Evolutionary conservation across 2,888 invertebrate genomes (phyloP).

Genomic region (Pycnomerus fuliginosus): DNA sequence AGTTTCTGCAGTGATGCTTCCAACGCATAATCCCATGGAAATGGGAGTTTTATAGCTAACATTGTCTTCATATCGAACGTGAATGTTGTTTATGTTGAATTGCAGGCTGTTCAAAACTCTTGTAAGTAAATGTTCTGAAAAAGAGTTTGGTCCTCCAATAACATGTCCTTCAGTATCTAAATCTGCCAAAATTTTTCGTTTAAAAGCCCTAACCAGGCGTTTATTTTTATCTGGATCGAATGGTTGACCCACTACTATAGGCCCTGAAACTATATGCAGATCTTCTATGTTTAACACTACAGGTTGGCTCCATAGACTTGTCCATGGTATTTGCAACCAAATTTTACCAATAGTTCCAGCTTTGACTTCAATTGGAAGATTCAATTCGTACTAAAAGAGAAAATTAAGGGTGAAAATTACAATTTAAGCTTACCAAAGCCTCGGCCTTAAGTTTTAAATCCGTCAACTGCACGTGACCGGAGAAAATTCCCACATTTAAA

Average conservation of each 20-base stretch:
- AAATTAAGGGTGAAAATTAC: not conserved
- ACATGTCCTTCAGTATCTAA: slow-evolving; percentile 63
- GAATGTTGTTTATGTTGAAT: slow-evolving; percentile 74
- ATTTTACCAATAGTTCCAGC: slow-evolving; percentile 77
- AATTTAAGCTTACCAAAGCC: slow-evolving; percentile 67
- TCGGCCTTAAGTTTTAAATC: slow-evolving; percentile 78
- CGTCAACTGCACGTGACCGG: slow-evolving; percentile 74
- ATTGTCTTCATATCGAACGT: slow-evolving; percentile 78
- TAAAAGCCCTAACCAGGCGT: slow-evolving; percentile 69
- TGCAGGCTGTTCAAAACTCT: slow-evolving; percentile 79
- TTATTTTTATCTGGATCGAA: slow-evolving; percentile 75
- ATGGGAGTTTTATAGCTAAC: slow-evolving; percentile 66
- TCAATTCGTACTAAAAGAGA: slow-evolving; percentile 71
- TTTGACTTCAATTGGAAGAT: slow-evolving; percentile 79
- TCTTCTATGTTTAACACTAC: slow-evolving; percentile 75
- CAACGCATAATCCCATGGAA: slow-evolving; percentile 75
- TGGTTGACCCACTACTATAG: slow-evolving; percentile 63
- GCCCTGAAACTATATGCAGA: slow-evolving; percentile 72
- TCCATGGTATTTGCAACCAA: slow-evolving; percentile 76
- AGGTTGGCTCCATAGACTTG: slow-evolving; percentile 71
- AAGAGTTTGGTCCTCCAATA: slow-evolving; percentile 63
- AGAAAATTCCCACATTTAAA: slow-evolving; percentile 80
- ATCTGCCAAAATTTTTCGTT: slow-evolving; percentile 68
- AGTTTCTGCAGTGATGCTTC: slow-evolving; percentile 74
- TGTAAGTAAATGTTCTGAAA: slow-evolving; percentile 71